A percentile compares a stretch with the other conserved stretches of the same genome.
These are phyloP conservation scores for Arctocebus calabarensis DNA, from an alignment of 2,797 vertebrate species.

Conservation along the genomic window DNA sequence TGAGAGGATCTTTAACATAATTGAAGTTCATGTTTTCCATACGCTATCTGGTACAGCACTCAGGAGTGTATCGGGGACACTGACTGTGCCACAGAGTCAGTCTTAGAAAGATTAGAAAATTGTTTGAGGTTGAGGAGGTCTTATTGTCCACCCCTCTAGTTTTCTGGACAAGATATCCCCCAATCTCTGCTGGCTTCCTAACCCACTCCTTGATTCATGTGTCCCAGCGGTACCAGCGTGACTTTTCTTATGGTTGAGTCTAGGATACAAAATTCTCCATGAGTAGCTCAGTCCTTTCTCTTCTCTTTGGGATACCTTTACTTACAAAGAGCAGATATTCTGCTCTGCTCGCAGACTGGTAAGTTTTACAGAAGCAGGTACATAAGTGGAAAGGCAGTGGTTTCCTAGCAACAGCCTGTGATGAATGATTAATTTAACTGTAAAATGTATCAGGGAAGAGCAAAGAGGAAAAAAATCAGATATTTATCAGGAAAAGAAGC, in stretches of 20 bases:
- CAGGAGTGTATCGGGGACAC: not conserved
- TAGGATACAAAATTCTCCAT: not conserved
- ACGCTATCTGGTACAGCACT: not conserved
- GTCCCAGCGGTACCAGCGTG: not conserved
- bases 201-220: not conserved
- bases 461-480: constrained; percentile 64
- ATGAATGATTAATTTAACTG: constrained; percentile 75
- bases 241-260: not conserved
- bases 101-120: not conserved
- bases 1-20: not conserved
- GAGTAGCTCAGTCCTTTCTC: not conserved
- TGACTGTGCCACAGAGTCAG: not conserved
- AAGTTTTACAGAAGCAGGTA: constrained; percentile 21
- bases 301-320: not conserved
- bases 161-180: not conserved
- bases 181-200: not conserved
- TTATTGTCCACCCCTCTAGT: not conserved
- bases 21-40: not conserved
- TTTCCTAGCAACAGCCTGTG: constrained; percentile 58
- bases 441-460: constrained; percentile 61
- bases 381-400: constrained; percentile 12
- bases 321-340: constrained; percentile 12
- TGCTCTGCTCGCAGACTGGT: not conserved
- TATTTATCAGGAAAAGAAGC: constrained; percentile 20
- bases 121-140: not conserved